Evolutionary conservation across 2,888 invertebrate species (phyloP).

Genomic region (Erynnis tages): DNA sequence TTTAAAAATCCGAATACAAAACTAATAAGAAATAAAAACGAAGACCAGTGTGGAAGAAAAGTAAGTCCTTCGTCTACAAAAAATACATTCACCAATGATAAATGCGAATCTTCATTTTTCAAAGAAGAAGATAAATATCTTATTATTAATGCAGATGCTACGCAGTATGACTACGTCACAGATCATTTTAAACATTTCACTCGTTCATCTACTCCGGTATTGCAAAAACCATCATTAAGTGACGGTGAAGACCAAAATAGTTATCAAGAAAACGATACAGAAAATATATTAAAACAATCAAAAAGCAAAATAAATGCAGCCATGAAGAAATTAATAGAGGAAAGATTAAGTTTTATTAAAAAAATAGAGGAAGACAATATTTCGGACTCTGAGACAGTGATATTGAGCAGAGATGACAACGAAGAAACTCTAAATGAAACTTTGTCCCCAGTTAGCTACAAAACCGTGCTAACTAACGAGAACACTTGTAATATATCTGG

Average conservation of each 20-base stretch:
- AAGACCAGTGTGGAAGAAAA: background rate
- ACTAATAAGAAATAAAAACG: background rate
- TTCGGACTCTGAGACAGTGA: slow-evolving; percentile 42
- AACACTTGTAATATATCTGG: slow-evolving; percentile 37
- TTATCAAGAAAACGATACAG: background rate
- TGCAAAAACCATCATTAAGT: background rate
- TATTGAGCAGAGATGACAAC: slow-evolving; percentile 39
- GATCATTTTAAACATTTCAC: slow-evolving; percentile 12
- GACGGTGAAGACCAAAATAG: background rate
- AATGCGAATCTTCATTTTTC: background rate
- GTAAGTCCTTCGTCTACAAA: background rate
- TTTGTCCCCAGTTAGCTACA: slow-evolving; percentile 42
- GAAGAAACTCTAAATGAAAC: slow-evolving; percentile 32
- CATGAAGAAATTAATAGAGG: slow-evolving; percentile 47
- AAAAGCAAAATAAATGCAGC: slow-evolving; percentile 33
- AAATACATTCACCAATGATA: background rate
- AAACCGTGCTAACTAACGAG: slow-evolving; percentile 41
- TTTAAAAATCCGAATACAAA: slow-evolving; percentile 6
- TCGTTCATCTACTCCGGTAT: slow-evolving; percentile 20
- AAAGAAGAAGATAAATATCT: background rate
- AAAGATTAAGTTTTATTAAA: slow-evolving; percentile 46
- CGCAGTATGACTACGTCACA: background rate
- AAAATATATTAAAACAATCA: slow-evolving; percentile 22
- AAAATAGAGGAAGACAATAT: slow-evolving; percentile 33
- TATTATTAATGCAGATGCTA: background rate